A percentile compares a stretch with the other conserved stretches of the same genome.
Conservation (phyloP, 2,888 invertebrate genomes). For the Ichneumon xanthorius region DNA sequence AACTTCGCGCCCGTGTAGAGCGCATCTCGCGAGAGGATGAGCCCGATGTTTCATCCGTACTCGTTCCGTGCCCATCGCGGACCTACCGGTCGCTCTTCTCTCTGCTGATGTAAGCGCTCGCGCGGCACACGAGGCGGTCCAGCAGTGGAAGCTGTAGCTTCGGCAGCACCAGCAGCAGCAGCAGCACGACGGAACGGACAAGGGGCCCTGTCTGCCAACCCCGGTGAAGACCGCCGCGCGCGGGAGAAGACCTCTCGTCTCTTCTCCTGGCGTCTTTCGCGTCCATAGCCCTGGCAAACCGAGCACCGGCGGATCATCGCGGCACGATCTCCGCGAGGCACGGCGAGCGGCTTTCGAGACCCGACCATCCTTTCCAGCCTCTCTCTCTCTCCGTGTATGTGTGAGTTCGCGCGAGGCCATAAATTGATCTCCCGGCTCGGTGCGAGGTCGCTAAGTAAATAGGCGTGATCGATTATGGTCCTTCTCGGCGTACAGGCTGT, state of each 20-base stretch:
- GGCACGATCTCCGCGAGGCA: constrained; percentile 76
- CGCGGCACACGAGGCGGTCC: constrained; percentile 37
- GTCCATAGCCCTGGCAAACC: constrained; percentile 17
- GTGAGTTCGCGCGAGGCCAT: constrained; percentile 66
- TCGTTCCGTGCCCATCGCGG: constrained; percentile 8
- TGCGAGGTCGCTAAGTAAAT: constrained; percentile 60
- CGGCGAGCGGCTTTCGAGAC: constrained; percentile 57
- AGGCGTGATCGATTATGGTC: constrained; percentile 71
- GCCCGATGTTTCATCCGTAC: constrained; percentile 19
- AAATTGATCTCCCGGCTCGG: constrained; percentile 72
- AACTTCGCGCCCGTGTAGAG: constrained; percentile 39
- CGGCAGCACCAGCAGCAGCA: constrained; percentile 18
- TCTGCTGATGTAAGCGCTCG: constrained; percentile 34
- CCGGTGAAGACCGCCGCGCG: constrained; percentile 43
- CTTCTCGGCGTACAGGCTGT: constrained; percentile 67
- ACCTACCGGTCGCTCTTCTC: constrained; percentile 34
- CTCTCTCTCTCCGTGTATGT: constrained; percentile 60
- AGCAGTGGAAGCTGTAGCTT: constrained; percentile 20
- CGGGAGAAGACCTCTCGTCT: constrained; percentile 52
- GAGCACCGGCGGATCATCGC: constrained; percentile 78
- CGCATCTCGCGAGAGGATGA: constrained; percentile 23
- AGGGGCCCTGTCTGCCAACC: constrained; percentile 53
- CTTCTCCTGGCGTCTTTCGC: constrained; percentile 42
- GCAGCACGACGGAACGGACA: constrained; percentile 52
- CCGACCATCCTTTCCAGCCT: constrained; percentile 44